Evolutionary conservation across 2,888 invertebrate species (phyloP).

Genomic region (Oscheius myriophilus): DNA sequence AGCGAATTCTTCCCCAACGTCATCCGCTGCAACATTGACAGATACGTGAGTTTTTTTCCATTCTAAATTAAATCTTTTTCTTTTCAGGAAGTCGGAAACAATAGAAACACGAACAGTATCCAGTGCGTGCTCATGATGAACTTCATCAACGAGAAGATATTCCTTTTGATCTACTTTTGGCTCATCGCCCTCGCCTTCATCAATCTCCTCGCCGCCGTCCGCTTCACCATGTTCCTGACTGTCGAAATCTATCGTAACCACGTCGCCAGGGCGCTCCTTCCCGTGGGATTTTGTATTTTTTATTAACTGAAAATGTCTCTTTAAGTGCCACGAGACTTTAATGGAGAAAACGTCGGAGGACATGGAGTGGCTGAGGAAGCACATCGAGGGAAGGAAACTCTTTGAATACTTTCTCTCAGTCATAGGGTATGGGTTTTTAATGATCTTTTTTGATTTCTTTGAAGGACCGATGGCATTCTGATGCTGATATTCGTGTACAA

Average conservation of each 20-base stretch:
- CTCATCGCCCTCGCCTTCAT: slow-evolving; percentile 37
- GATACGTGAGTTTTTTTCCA: slow-evolving; percentile 11
- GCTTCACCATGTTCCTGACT: slow-evolving; percentile 25
- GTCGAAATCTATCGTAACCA: slow-evolving; percentile 22
- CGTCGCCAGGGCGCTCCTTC: slow-evolving; percentile 23
- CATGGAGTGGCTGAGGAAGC: not conserved
- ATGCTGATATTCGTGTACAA: slow-evolving; percentile 4
- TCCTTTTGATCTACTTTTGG: slow-evolving; percentile 52
- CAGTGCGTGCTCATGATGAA: slow-evolving; percentile 50
- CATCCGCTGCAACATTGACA: slow-evolving; percentile 25
- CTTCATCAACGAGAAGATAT: slow-evolving; percentile 49
- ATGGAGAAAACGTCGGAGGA: not conserved
- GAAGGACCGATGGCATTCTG: slow-evolving; percentile 7
- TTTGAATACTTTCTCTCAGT: not conserved
- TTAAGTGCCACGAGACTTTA: not conserved
- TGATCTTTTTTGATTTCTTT: not conserved
- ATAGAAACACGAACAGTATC: slow-evolving; percentile 1
- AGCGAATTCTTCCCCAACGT: slow-evolving; percentile 3
- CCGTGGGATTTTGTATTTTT: slow-evolving; percentile 18
- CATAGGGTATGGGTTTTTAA: not conserved
- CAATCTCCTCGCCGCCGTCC: slow-evolving; percentile 30
- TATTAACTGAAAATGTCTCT: too few species aligned
- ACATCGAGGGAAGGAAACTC: not conserved
- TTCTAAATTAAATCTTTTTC: not conserved
- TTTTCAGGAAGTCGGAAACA: too few species aligned